phyloP scores from a whole-genome alignment of 2,113 vertebrate genomes.

The Nycticryphes semicollaris region DNA sequence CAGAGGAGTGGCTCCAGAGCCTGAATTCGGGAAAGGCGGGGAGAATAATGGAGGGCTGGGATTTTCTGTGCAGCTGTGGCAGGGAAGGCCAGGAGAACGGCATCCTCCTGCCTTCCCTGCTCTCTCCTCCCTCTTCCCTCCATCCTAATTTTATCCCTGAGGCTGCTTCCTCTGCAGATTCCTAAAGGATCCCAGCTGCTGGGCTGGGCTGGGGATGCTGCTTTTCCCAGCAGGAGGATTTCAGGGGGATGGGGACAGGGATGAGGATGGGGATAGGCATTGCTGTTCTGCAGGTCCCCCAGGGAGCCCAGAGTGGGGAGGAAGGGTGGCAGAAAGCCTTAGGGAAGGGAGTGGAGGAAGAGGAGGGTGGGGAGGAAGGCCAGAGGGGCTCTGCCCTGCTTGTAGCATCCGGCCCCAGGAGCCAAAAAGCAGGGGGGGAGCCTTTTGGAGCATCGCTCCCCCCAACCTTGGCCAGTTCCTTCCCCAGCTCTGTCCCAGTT shows the following conservation, averaged over 20 bases:
- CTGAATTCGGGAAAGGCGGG: slow-evolving; percentile 40
- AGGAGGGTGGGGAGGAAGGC: slow-evolving; percentile 25
- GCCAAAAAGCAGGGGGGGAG: not conserved
- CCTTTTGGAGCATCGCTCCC: not conserved
- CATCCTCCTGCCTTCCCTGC: not conserved
- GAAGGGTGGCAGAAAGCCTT: not conserved
- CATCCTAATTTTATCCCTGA: not conserved
- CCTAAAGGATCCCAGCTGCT: slow-evolving; percentile 59
- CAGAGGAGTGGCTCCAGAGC: slow-evolving; percentile 36
- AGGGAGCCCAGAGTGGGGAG: not conserved
- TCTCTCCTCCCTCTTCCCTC: not conserved
- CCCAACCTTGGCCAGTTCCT: not conserved
- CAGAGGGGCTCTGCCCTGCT: not conserved
- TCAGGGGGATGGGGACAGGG: not conserved
- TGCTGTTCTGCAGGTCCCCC: not conserved
- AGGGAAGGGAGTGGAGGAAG: slow-evolving; percentile 8
- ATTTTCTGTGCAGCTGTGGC: not conserved
- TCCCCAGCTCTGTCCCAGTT: not conserved
- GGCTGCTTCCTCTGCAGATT: slow-evolving; percentile 51
- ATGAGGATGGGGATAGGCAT: not conserved
- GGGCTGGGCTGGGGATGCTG: not conserved
- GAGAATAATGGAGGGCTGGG: slow-evolving; percentile 41
- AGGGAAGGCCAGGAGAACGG: not conserved
- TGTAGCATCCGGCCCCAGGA: not conserved
- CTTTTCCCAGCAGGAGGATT: not conserved